Conservation (phyloP, 2,797 vertebrate species). For the Sciaenops ocellatus region DNA sequence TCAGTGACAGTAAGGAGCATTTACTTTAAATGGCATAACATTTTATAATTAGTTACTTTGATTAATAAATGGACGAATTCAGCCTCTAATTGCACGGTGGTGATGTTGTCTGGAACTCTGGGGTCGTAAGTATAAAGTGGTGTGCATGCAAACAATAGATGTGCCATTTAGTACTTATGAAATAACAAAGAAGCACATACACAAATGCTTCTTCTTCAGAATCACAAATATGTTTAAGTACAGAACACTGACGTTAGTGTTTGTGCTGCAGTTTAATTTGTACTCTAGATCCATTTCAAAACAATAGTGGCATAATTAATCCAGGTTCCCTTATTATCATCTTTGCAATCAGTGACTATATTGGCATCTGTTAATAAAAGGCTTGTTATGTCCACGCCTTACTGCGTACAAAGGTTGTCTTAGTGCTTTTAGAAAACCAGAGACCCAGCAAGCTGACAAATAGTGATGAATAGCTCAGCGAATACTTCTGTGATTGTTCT, state of each 20-base stretch:
- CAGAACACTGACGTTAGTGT: neutral
- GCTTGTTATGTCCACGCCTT: neutral
- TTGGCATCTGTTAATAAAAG: neutral
- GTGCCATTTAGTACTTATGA: neutral
- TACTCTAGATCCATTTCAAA: neutral
- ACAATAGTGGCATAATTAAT: neutral
- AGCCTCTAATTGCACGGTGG: neutral
- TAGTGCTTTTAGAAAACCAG: neutral
- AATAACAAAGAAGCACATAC: neutral
- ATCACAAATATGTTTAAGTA: neutral
- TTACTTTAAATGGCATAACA: neutral
- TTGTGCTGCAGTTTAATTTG: neutral
- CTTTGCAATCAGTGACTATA: neutral
- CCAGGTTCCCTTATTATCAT: neutral
- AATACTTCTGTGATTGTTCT: neutral
- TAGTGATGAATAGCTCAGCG: neutral
- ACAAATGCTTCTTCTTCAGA: neutral
- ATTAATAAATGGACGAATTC: neutral
- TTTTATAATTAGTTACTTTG: too few relatives aligned
- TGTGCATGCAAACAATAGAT: neutral
- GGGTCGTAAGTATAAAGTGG: neutral
- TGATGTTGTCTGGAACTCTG: neutral
- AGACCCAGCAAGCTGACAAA: neutral
- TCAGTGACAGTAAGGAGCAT: neutral
- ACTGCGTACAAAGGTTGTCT: neutral